Base-by-base conservation (phyloP, 2,797 vertebrate species). In the Neosilurus mollespiculum region DNA sequence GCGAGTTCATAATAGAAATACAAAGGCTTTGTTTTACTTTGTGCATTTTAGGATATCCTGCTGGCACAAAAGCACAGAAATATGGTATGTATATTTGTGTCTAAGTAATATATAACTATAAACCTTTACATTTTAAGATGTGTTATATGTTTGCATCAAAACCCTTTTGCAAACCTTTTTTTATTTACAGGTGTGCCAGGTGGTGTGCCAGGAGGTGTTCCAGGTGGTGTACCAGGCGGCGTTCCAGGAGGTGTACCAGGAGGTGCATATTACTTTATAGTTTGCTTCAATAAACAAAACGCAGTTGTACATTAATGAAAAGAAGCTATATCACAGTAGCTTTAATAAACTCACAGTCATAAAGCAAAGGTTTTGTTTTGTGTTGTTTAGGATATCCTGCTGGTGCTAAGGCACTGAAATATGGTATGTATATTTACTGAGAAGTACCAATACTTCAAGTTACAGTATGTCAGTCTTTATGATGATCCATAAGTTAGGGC, bases 321-420 rank as follows among this genome's bases (percentile, higher is more conserved):
- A 4, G 14, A 54, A 1, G 9, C 0, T n/a, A 6, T 53, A 49
- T 18, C 24, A 18, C 24, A 76, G 6, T 22, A 59, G 26, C 6
- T 59, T 15, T 37, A 37, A 54, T 14, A 9, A 64, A 51, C 37
- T 26, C 37, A 49, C 76, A 18, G 9, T 51, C 64, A 43, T 77
- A 24, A 77, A 61, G 16, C 75, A 24, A 26, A 64, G 9, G 34
- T 8, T 62, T 67, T 80, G 18, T 54, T 56, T 56, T 67, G n/a
- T 69, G 65, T 58, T 80, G 6, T 58, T 80, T 24, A 80, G 78
- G 78, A 67, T 80, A 80, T 80, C 78, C 65, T 69, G 78, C 78
- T 43, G 65, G 65, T 24, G 65, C 53, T 58, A 80, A 80, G 7
- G 51, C 78, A 67, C 26, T 34, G 51, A 80, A 80, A 58, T 80